phyloP scores from a whole-genome alignment of 2,888 invertebrate genomes.

The Archips crataeganus region DNA sequence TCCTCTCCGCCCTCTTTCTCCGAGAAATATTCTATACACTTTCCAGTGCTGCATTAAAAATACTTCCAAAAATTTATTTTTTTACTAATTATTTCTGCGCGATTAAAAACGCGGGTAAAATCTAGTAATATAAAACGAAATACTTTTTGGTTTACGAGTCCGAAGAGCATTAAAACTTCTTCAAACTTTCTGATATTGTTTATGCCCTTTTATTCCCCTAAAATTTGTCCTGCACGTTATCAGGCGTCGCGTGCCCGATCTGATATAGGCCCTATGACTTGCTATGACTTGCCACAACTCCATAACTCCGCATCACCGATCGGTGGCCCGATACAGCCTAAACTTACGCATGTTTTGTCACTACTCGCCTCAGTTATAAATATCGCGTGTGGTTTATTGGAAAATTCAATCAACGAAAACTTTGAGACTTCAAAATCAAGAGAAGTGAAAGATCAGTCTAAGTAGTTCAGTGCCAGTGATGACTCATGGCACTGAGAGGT shows the following conservation, averaged over 20 bases:
- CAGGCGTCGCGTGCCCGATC: constrained; percentile 10
- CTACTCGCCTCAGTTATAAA: not conserved
- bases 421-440: not conserved
- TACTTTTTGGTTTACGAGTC: no score
- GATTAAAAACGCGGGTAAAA: no score
- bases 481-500: no score
- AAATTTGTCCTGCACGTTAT: constrained; percentile 6
- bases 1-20: no score
- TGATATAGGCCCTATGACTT: constrained; percentile 2
- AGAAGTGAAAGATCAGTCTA: not conserved
- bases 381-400: not conserved
- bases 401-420: not conserved
- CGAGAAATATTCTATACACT: no score
- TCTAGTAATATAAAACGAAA: no score
- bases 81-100: no score
- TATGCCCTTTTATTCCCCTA: not conserved
- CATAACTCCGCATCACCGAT: not conserved
- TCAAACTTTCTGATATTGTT: not conserved
- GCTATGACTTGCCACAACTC: not conserved
- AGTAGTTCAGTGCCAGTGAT: no score
- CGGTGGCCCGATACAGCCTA: not conserved
- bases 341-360: constrained; percentile 5
- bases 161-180: no score
- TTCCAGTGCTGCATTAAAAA: no score
- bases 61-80: no score